Conservation (phyloP, 2,113 vertebrate genomes). For the Pygoscelis adeliae region DNA sequence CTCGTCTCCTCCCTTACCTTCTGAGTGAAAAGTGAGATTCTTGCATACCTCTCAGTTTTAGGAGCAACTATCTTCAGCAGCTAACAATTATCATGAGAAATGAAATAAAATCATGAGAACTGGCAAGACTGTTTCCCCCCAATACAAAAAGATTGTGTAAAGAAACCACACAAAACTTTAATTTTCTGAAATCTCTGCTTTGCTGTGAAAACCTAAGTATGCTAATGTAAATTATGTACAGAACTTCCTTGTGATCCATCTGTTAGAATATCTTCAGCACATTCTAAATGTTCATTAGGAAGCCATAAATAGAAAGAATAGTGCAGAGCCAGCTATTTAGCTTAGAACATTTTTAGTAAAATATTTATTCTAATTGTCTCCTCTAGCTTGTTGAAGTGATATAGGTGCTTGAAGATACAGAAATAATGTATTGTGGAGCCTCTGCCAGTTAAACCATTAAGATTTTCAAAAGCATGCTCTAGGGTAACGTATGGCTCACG, state of each 20-base stretch:
- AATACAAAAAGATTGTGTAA: background rate
- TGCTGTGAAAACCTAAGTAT: background rate
- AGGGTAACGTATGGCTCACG: background rate
- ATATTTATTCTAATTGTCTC: conserved; percentile 72
- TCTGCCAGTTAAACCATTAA: conserved; percentile 58
- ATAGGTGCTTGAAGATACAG: conserved; percentile 41
- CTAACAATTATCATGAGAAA: background rate
- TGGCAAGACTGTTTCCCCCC: background rate
- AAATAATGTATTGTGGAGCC: background rate
- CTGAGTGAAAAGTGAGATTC: background rate
- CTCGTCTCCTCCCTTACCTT: background rate
- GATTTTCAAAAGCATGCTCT: background rate
- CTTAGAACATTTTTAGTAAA: conserved; percentile 46
- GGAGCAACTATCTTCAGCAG: background rate
- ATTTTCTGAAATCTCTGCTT: background rate
- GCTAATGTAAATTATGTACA: background rate
- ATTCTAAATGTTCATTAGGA: conserved; percentile 32
- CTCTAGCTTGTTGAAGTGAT: background rate
- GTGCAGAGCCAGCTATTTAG: background rate
- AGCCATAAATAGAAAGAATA: conserved; percentile 66
- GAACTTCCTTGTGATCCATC: background rate
- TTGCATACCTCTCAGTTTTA: background rate
- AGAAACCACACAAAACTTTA: background rate
- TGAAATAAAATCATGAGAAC: background rate
- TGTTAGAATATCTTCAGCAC: background rate